Evolutionary conservation across 2,888 invertebrate species (phyloP).

Genomic region (Diaperis boleti): DNA sequence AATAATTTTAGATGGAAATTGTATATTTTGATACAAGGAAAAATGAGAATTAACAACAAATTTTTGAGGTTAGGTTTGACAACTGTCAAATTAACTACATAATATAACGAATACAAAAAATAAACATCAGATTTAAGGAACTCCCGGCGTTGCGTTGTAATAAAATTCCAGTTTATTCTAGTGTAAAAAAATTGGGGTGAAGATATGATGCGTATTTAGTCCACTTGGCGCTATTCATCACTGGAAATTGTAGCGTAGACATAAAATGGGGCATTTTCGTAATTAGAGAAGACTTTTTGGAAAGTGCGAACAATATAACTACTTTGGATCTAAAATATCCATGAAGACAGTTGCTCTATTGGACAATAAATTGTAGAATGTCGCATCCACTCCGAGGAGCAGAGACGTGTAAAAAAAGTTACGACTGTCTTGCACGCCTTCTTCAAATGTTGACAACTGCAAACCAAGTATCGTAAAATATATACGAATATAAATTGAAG

Average conservation of each 20-base stretch:
- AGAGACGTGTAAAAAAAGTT: conserved; percentile 30
- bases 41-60: too few species aligned
- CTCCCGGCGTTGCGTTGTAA: too few species aligned
- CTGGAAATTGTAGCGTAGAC: conserved; percentile 29
- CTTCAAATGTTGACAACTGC: conserved; percentile 41
- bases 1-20: conserved; percentile 1
- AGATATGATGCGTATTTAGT: conserved; percentile 36
- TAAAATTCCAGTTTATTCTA: conserved; percentile 32
- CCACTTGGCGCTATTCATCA: conserved; percentile 37
- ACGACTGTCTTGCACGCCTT: conserved; percentile 35
- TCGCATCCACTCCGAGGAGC: too few species aligned
- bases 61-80: too few species aligned
- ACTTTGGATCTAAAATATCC: conserved; percentile 32
- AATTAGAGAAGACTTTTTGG: conserved; percentile 29
- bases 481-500: conserved; percentile 48
- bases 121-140: too few species aligned
- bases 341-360: conserved; percentile 30
- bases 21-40: too few species aligned
- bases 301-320: conserved; percentile 22
- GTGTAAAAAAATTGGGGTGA: conserved; percentile 36
- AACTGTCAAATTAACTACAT: too few species aligned
- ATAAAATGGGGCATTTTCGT: conserved; percentile 24
- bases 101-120: too few species aligned
- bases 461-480: conserved; percentile 46
- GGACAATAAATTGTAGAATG: too few species aligned